Percentiles rank a stretch among this genome's conserved stretches.
These are phyloP conservation scores for Gallinago paraguaiae DNA, from an alignment of 2,113 vertebrate genomes.

Conservation along the genomic window DNA sequence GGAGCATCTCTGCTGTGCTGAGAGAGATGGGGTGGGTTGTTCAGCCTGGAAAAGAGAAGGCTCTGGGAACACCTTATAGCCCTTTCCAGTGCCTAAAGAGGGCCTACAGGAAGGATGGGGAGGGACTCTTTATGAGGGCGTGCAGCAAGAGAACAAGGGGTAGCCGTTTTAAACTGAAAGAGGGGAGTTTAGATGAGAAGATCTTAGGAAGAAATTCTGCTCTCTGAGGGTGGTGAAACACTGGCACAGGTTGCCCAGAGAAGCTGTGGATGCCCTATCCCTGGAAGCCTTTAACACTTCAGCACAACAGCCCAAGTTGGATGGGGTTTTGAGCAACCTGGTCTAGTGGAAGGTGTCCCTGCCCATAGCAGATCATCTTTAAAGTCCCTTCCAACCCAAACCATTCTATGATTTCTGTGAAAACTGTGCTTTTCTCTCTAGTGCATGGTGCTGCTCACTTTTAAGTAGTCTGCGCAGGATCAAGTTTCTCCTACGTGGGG, in stretches of 20 bases:
- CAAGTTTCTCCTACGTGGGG: fast-evolving
- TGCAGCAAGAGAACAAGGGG: not conserved
- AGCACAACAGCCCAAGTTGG: not conserved
- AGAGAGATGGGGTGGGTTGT: not conserved
- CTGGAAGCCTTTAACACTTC: not conserved
- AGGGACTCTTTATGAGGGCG: not conserved
- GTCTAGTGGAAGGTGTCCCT: not conserved
- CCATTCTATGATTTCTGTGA: not conserved
- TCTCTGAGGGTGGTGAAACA: not conserved
- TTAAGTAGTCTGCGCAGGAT: fast-evolving
- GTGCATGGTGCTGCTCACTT: fast-evolving
- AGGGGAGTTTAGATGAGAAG: not conserved
- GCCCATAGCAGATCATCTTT: not conserved
- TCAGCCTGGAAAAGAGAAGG: not conserved
- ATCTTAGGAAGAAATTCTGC: not conserved
- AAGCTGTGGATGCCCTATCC: not conserved
- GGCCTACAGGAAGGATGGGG: not conserved
- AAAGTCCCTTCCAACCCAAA: not conserved
- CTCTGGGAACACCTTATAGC: not conserved
- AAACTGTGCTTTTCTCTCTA: fast-evolving
- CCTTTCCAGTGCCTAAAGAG: not conserved
- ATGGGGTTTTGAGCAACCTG: not conserved
- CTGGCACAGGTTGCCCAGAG: not conserved
- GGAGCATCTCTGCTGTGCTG: not conserved
- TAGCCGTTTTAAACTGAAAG: not conserved